These are phyloP conservation scores for Apis laboriosa DNA, from an alignment of 1,140 invertebrate species.

Conservation along the genomic window DNA sequence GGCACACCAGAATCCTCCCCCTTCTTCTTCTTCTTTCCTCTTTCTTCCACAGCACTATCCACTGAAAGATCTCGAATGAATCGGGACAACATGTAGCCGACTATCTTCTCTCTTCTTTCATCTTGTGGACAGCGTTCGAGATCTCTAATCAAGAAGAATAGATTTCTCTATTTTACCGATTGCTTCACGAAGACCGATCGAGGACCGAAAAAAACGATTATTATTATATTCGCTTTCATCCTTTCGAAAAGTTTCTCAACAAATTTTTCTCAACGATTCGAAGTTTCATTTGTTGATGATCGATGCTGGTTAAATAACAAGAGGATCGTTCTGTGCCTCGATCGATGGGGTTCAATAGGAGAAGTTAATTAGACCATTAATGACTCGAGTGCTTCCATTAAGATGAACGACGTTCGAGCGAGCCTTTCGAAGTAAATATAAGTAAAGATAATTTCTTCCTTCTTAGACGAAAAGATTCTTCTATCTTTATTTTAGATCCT, in stretches of 20 bases:
- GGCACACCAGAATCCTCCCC: not conserved
- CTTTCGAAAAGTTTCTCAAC: not conserved
- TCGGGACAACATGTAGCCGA: constrained; percentile 55
- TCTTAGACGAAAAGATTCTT: not conserved
- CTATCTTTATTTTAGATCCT: not conserved
- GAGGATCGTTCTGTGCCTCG: no score
- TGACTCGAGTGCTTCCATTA: not conserved
- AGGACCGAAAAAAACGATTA: not conserved
- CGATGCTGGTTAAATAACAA: no score
- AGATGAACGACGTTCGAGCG: not conserved
- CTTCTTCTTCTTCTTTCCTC: constrained; percentile 23
- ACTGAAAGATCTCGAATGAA: constrained; percentile 53
- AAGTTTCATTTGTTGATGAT: no score
- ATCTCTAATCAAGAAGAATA: no score
- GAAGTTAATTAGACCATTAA: not conserved
- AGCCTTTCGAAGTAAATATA: not conserved
- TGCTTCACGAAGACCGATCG: not conserved
- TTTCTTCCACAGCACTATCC: constrained; percentile 38
- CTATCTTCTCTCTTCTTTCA: not conserved
- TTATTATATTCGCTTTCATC: no score
- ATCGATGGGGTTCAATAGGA: not conserved
- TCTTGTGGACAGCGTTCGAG: no score
- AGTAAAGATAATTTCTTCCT: not conserved
- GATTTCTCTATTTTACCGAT: no score
- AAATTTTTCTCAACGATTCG: not conserved